Evolutionary conservation across 2,113 vertebrate genomes (phyloP).

Genomic region (Probosciger aterrimus): DNA sequence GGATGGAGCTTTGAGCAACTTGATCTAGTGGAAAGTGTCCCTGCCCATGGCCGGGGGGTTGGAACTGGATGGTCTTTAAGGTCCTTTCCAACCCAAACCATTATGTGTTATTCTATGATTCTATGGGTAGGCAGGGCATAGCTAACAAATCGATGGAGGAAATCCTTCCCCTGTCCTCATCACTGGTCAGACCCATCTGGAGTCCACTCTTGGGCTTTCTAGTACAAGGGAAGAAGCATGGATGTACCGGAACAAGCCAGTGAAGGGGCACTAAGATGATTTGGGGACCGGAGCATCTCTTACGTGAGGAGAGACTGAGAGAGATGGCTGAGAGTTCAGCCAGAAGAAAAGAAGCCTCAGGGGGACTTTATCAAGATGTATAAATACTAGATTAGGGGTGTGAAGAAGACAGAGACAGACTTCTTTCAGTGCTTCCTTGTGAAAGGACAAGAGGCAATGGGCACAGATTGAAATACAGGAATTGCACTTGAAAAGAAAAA

Average conservation of each 20-base stretch:
- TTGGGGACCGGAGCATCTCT: not conserved
- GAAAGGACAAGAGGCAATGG: not conserved
- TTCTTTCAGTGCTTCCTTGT: not conserved
- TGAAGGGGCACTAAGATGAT: not conserved
- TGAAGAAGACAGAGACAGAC: not conserved
- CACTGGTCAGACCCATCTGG: not conserved
- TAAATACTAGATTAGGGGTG: not conserved
- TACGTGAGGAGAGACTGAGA: not conserved
- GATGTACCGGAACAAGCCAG: not conserved
- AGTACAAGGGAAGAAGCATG: not conserved
- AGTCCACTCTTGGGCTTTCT: not conserved
- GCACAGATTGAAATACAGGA: not conserved
- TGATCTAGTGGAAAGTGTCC: not conserved
- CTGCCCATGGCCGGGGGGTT: not conserved
- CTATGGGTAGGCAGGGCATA: not conserved
- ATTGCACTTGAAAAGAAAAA: not conserved
- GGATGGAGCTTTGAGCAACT: not conserved
- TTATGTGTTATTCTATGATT: not conserved
- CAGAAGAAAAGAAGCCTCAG: not conserved
- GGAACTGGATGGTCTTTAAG: not conserved
- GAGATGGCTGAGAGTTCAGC: not conserved
- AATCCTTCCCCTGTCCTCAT: not conserved
- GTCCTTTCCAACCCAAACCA: not conserved
- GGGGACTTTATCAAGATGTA: not conserved
- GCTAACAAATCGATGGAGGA: not conserved